Conservation (phyloP, 2,888 invertebrate species). For the Brachycybe producta region DNA sequence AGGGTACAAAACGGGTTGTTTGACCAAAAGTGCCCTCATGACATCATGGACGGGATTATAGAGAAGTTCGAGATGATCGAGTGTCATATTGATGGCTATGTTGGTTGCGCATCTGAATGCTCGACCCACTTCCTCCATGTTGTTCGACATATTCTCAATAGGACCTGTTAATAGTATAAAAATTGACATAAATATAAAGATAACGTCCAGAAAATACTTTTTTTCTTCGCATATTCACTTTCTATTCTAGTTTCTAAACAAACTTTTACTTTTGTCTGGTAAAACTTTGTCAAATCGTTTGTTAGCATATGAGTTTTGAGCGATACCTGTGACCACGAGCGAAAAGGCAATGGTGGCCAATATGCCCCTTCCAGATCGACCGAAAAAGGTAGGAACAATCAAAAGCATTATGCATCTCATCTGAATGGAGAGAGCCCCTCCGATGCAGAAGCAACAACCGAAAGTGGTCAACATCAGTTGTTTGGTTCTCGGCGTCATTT, state of each 20-base stretch:
- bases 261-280: too few species aligned
- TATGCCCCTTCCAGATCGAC: slow-evolving; percentile 4
- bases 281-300: neutral
- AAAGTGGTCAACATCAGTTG: neutral
- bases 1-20: neutral
- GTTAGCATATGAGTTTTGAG: neutral
- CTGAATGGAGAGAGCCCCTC: slow-evolving; percentile 2
- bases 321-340: slow-evolving; percentile 8
- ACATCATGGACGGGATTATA: slow-evolving; percentile 14
- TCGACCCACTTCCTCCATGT: slow-evolving; percentile 13
- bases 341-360: slow-evolving; percentile 6
- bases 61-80: slow-evolving; percentile 9
- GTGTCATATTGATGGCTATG: slow-evolving; percentile 15
- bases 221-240: too few species aligned
- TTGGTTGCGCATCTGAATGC: slow-evolving; percentile 13
- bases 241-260: too few species aligned
- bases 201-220: neutral
- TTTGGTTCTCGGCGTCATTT: neutral
- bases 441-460: slow-evolving; percentile 6
- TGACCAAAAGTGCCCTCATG: slow-evolving; percentile 9
- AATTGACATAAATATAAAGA: neutral
- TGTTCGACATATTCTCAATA: slow-evolving; percentile 10
- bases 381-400: slow-evolving; percentile 8
- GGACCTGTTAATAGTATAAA: slow-evolving; percentile 12
- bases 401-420: slow-evolving; percentile 11